Evolutionary conservation across 2,797 vertebrate species (phyloP).

Genomic region (Centroberyx gerrardi): DNA sequence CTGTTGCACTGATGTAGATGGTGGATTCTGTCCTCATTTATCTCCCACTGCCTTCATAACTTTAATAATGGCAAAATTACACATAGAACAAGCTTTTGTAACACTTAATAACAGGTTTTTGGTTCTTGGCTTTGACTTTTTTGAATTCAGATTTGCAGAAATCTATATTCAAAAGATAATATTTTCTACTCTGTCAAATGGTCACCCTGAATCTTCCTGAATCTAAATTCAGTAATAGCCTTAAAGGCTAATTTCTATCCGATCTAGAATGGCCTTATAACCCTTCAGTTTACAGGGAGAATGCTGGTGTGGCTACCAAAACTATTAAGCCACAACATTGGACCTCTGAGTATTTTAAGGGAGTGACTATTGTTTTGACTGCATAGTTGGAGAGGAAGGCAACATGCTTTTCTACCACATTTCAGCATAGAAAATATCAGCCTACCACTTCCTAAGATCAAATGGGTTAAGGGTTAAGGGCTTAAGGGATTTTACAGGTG

Average conservation of each 20-base stretch:
- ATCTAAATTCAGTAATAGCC: neutral
- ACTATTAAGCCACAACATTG: neutral
- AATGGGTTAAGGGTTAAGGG: too few relatives aligned
- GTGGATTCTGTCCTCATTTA: slow-evolving; percentile 38
- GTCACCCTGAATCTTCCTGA: neutral
- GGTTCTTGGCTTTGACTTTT: neutral
- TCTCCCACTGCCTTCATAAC: slow-evolving; percentile 1
- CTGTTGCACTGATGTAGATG: slow-evolving; percentile 32
- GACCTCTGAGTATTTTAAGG: neutral
- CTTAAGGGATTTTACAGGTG: slow-evolving; percentile 6
- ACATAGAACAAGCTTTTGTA: slow-evolving; percentile 3
- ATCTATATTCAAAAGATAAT: slow-evolving; percentile 1
- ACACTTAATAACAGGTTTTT: slow-evolving; percentile 6
- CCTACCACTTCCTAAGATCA: neutral
- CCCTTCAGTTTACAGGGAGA: neutral
- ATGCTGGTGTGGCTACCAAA: neutral
- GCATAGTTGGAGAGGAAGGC: neutral
- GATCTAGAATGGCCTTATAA: neutral
- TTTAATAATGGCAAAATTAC: slow-evolving; percentile 12
- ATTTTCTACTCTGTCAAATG: neutral
- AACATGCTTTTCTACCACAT: neutral
- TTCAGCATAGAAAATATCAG: neutral
- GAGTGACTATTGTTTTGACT: too few relatives aligned
- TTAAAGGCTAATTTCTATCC: neutral
- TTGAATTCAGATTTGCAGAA: too few relatives aligned